These are phyloP conservation scores for Xiphophorus birchmanni DNA, from an alignment of 2,797 vertebrate genomes.

Conservation along the genomic window DNA sequence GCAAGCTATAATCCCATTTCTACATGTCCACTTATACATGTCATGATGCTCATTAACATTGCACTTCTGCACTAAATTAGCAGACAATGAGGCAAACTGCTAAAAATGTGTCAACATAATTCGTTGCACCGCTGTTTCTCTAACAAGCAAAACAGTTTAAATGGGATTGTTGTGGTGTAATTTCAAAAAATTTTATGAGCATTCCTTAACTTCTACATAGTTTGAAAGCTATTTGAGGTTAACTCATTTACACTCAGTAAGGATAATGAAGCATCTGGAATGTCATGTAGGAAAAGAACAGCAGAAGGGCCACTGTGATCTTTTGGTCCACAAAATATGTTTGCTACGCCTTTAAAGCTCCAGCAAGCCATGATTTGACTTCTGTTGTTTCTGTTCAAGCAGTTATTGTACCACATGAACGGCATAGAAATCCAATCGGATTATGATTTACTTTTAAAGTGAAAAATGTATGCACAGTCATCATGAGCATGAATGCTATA, in stretches of 20 bases:
- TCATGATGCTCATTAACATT: background rate
- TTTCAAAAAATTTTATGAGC: slow-evolving; percentile 55
- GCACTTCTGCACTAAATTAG: background rate
- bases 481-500: background rate
- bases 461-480: background rate
- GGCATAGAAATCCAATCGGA: background rate
- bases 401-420: slow-evolving; percentile 55
- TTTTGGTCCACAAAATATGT: slow-evolving; percentile 25
- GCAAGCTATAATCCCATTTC: background rate
- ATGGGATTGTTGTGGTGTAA: slow-evolving; percentile 60
- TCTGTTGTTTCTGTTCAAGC: slow-evolving; percentile 27
- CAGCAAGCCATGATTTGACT: slow-evolving; percentile 13
- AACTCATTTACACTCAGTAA: slow-evolving; percentile 64
- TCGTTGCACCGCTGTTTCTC: slow-evolving; percentile 28
- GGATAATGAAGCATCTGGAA: slow-evolving; percentile 63
- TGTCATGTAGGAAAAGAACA: slow-evolving; percentile 35
- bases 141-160: slow-evolving; percentile 51
- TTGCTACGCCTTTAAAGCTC: slow-evolving; percentile 51
- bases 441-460: background rate
- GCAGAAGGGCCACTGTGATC: slow-evolving; percentile 26
- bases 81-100: slow-evolving; percentile 22
- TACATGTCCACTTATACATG: background rate
- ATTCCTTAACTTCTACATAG: slow-evolving; percentile 62
- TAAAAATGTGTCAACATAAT: slow-evolving; percentile 34
- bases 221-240: slow-evolving; percentile 73